Evolutionary conservation across 2,888 invertebrate species (phyloP).

Genomic region (Scaptomyza reducta): DNA sequence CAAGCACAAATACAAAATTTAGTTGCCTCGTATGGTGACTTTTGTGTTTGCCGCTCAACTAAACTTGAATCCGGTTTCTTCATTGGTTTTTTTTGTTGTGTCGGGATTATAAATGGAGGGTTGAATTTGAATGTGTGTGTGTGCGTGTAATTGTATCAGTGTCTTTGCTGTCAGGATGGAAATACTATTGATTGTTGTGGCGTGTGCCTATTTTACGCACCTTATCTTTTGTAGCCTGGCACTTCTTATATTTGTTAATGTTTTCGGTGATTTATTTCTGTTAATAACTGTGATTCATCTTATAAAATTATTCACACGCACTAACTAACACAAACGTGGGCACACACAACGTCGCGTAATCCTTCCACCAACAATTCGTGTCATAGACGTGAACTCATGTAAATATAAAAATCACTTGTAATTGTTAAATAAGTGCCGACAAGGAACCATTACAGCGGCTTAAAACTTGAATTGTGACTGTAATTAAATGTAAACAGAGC

Average conservation of each 20-base stretch:
- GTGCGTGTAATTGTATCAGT: slow-evolving; percentile 8
- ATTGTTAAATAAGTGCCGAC: background rate
- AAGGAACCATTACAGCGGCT: background rate
- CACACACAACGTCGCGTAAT: slow-evolving; percentile 33
- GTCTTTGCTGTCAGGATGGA: slow-evolving; percentile 23
- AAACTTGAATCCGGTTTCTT: slow-evolving; percentile 49
- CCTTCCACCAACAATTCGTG: slow-evolving; percentile 31
- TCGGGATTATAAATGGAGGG: slow-evolving; percentile 48
- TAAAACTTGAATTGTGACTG: slow-evolving; percentile 11
- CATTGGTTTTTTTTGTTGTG: slow-evolving; percentile 15
- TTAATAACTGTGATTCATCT: slow-evolving; percentile 22
- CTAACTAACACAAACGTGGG: background rate
- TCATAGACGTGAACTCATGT: background rate
- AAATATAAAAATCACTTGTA: background rate
- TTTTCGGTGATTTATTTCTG: background rate
- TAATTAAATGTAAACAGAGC: slow-evolving; percentile 45
- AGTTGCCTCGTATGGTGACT: slow-evolving; percentile 32
- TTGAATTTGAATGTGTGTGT: slow-evolving; percentile 36
- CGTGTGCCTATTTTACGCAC: slow-evolving; percentile 32
- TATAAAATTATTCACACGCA: slow-evolving; percentile 17
- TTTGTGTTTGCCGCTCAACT: slow-evolving; percentile 41
- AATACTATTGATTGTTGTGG: slow-evolving; percentile 53
- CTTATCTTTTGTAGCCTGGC: slow-evolving; percentile 28
- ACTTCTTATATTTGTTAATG: slow-evolving; percentile 25
- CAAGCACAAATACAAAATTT: slow-evolving; percentile 38